A percentile compares a stretch with the other conserved stretches of the same genome.
Conservation (phyloP, 2,888 invertebrate species). For the Dilophus febrilis region DNA sequence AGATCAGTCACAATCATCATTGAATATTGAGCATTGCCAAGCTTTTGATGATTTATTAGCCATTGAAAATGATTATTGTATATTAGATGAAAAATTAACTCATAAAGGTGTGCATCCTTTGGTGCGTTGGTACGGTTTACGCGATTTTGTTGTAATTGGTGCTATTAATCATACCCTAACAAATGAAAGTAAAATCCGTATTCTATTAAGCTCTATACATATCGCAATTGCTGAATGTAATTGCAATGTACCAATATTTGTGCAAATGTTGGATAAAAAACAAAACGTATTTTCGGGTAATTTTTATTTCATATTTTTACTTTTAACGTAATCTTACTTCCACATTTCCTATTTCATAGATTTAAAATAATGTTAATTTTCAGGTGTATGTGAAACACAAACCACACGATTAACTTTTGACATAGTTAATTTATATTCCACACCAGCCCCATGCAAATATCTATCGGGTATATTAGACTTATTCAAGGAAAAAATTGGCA, state of each 20-base stretch:
- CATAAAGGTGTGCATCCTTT: slow-evolving; percentile 37
- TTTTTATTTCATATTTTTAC: slow-evolving; percentile 10
- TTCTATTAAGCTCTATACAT: slow-evolving; percentile 61
- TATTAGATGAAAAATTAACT: slow-evolving; percentile 27
- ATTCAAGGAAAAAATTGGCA: slow-evolving; percentile 79
- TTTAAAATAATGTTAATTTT: slow-evolving; percentile 48
- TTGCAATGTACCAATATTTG: slow-evolving; percentile 69
- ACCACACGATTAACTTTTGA: slow-evolving; percentile 72
- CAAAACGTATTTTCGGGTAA: slow-evolving; percentile 58
- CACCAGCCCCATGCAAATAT: slow-evolving; percentile 66
- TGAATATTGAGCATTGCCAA: slow-evolving; percentile 19
- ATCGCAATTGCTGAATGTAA: slow-evolving; percentile 69
- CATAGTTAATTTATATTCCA: slow-evolving; percentile 67
- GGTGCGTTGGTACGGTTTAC: slow-evolving; percentile 61
- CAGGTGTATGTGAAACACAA: slow-evolving; percentile 63
- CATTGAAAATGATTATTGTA: slow-evolving; percentile 44
- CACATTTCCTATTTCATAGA: neutral
- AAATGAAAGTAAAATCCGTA: slow-evolving; percentile 56
- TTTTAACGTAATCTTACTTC: neutral
- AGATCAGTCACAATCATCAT: neutral
- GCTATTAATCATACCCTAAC: slow-evolving; percentile 41
- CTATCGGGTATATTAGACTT: slow-evolving; percentile 67
- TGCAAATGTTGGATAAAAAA: slow-evolving; percentile 69
- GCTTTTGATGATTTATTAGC: slow-evolving; percentile 37
- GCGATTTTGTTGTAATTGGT: slow-evolving; percentile 63